Evolutionary conservation across 2,888 invertebrate species (phyloP).

Genomic region (Cantharis rustica): DNA sequence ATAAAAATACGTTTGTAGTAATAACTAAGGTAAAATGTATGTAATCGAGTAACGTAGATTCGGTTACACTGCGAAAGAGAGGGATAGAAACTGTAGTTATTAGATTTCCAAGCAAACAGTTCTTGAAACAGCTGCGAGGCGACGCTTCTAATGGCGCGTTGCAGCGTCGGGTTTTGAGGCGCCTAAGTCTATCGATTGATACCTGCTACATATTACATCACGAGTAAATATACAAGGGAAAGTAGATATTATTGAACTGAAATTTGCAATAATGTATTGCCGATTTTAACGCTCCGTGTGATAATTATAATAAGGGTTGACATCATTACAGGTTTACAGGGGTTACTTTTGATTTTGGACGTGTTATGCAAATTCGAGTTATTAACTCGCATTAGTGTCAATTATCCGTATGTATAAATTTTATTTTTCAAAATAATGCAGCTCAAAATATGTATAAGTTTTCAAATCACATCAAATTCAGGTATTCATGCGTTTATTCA

Average conservation of each 20-base stretch:
- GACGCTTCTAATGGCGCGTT: conserved; percentile 47
- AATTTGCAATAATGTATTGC: not conserved
- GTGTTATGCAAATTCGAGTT: not conserved
- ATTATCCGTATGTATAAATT: not conserved
- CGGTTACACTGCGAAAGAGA: conserved; percentile 33
- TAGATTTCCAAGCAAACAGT: conserved; percentile 54
- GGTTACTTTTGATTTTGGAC: not conserved
- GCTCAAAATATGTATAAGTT: not conserved
- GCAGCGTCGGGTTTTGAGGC: conserved; percentile 44
- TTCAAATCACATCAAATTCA: not conserved
- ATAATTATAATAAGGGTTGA: not conserved
- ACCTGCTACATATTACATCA: conserved; percentile 32
- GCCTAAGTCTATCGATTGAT: conserved; percentile 51
- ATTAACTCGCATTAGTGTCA: not conserved
- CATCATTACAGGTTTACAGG: not conserved
- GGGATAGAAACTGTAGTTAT: conserved; percentile 46
- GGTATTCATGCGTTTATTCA: not conserved
- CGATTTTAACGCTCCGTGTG: not conserved
- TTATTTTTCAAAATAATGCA: not conserved
- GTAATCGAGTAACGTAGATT: conserved; percentile 18
- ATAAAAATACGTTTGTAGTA: not conserved
- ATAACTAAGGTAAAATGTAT: not conserved
- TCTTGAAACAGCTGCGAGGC: conserved; percentile 53
- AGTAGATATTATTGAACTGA: not conserved
- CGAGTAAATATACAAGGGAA: conserved; percentile 19